phyloP scores from a whole-genome alignment of 2,797 vertebrate species.

The Phalanger gymnotis region DNA sequence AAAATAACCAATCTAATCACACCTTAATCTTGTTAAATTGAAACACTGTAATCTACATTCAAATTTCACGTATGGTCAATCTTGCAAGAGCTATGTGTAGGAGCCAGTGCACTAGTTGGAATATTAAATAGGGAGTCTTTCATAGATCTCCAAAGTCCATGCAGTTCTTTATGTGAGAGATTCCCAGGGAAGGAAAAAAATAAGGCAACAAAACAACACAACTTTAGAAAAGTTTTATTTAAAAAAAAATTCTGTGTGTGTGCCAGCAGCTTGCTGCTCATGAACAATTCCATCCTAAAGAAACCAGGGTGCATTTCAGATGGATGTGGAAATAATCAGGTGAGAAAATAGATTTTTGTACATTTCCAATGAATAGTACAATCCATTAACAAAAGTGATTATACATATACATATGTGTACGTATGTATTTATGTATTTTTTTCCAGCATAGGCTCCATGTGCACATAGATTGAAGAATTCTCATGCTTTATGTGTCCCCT shows the following conservation, averaged over 20 bases:
- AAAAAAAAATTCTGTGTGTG: conserved; percentile 62
- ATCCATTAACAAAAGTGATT: conserved; percentile 44
- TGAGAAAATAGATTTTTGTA: conserved; percentile 71
- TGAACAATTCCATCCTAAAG: conserved; percentile 71
- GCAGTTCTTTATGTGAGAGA: conserved; percentile 55
- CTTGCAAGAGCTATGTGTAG: conserved; percentile 53
- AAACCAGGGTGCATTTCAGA: conserved; percentile 54
- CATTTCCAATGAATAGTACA: conserved; percentile 61
- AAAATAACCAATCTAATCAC: conserved; percentile 73
- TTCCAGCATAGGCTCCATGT: not conserved
- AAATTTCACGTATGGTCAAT: conserved; percentile 74
- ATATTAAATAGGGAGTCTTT: conserved; percentile 67
- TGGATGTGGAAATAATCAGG: conserved; percentile 49
- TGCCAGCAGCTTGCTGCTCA: conserved; percentile 69
- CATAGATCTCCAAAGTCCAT: conserved; percentile 35
- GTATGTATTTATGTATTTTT: not conserved
- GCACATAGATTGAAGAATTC: not conserved
- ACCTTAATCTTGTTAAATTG: conserved; percentile 76
- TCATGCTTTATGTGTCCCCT: too few relatives aligned
- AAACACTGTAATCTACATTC: conserved; percentile 74
- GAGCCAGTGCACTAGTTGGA: conserved; percentile 41
- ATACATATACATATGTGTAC: not conserved
- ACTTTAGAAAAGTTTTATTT: conserved; percentile 43
- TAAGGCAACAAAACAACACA: not conserved
- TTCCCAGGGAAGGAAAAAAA: conserved; percentile 40